Base-by-base conservation (phyloP, 2,888 invertebrate genomes). In the Tenodera sinensis region DNA sequence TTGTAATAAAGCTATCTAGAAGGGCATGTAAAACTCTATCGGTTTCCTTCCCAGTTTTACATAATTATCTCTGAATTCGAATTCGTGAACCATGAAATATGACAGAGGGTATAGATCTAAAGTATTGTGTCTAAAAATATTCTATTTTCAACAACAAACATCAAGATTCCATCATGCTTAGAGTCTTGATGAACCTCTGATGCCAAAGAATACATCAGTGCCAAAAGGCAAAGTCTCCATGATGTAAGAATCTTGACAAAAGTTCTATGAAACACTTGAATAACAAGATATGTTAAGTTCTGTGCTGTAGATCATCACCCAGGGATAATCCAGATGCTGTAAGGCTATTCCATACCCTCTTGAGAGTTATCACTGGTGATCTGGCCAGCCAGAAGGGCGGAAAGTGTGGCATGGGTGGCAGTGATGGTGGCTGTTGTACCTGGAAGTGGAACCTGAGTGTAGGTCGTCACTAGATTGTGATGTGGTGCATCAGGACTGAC, bases 401-500 rank as follows among this genome's bases (percentile, higher is more conserved):
- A 83, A 15, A 90, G 83, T 14, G 89, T 87, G n/a, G 89, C 30
- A 20, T 84, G 83, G 30, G 88, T 81, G 42, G 84, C 83, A 83
- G 87, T 82, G 34, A 87, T 83, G 25, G 87, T 30, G 54, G 54
- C 54, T 25, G 71, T 86, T 34, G 81, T 87, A 12, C 85, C 85
- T 28, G 86, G 47, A 47, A 30, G 47, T 20, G 28, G 28, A 12
- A 83, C 88, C 15, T 84, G 89, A 25, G 84, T 85, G 54, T 83
- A 88, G 30, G 88, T 85, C 28, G 89, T 88, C 25, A 85, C 81
- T 27, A 89, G 83, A n/a, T 81, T 85, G 34, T 89, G 87, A 25
- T 89, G 90, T 25, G 89, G 27, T 88, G 86, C 28, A 34, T 84
- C 85, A n/a, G 88, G 88, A 83, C 88, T 88, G n/a, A 89, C 89